Base-by-base conservation (phyloP, 2,888 invertebrate genomes). In the Selenia dentaria region DNA sequence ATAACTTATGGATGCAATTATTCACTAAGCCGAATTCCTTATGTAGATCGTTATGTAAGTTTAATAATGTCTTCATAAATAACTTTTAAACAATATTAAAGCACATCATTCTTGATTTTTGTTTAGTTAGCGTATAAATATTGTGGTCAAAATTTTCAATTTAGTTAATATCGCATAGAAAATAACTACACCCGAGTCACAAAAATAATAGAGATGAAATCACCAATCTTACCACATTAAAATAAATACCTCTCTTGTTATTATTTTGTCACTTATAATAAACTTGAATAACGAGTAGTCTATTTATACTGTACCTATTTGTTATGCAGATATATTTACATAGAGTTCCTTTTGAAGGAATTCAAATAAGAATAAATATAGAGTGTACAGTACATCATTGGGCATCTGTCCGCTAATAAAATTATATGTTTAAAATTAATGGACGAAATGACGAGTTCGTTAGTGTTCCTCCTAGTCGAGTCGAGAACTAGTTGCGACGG, bases 381-480 rank as follows among this genome's bases (percentile, higher is more conserved):
- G 64, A 77, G 78, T 80, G 74, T 83, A 83, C 79, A 84, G 74
- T 83, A 83, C 79, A 84, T 79, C 64, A 74, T 79, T 70, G 85
- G 83, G 82, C 78, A 78, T 82, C 81, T 80, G 80, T 79, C 78
- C 72, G 78, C 79, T 84, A 83, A 78, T 88, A 83, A 88, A 87
- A 83, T 84, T 84, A 84, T 85, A 64, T 64, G 79, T 77, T 86
- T 87, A 83, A 87, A 88, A 86, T 86, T 89, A 89, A 88, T 90
- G 90, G 90, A 90, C 90, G 90, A 88, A 90, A 85, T 89, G 79
- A 83, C 77, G 84, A 86, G 86, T 89, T 90, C 89, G 89, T 88
- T 88, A 87, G 84, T 87, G 84, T 83, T 84, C 80, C 81, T 85
- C 83, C 79, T 83, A 83, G 83, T 80, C 81, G 81, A 82, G 80